phyloP scores from a whole-genome alignment of 2,797 vertebrate species.

The Myotis pilosus region DNA sequence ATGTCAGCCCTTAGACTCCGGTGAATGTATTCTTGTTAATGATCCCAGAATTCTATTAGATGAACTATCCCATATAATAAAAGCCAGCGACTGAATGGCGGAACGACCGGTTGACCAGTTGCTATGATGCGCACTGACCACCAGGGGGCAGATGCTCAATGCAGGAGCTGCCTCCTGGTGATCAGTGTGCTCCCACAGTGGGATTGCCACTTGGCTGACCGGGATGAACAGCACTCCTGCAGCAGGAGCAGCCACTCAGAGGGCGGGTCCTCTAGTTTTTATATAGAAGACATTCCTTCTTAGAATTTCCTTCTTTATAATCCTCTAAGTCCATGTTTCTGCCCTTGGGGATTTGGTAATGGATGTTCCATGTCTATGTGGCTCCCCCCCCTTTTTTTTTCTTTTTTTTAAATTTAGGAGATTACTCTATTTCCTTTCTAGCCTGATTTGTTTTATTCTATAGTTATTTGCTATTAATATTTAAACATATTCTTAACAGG shows the following conservation, averaged over 20 bases:
- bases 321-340: background rate
- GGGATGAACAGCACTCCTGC: too few relatives aligned
- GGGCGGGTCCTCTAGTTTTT: background rate
- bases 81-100: too few relatives aligned
- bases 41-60: background rate
- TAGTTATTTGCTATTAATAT: conserved; percentile 48
- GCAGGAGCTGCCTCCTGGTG: too few relatives aligned
- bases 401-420: background rate
- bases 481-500: conserved; percentile 55
- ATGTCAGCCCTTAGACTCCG: too few relatives aligned
- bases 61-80: background rate
- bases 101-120: too few relatives aligned
- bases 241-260: too few relatives aligned
- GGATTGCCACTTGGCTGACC: too few relatives aligned
- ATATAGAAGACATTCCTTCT: background rate
- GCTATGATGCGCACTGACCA: too few relatives aligned
- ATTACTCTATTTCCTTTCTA: conserved; percentile 17
- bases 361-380: background rate
- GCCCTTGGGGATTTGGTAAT: conserved; percentile 48
- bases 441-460: conserved; percentile 31
- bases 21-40: background rate
- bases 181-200: too few relatives aligned
- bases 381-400: background rate
- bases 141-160: too few relatives aligned
- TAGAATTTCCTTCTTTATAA: conserved; percentile 34